Conservation (phyloP, 2,797 vertebrate species). For the Megaceryle alcyon region DNA sequence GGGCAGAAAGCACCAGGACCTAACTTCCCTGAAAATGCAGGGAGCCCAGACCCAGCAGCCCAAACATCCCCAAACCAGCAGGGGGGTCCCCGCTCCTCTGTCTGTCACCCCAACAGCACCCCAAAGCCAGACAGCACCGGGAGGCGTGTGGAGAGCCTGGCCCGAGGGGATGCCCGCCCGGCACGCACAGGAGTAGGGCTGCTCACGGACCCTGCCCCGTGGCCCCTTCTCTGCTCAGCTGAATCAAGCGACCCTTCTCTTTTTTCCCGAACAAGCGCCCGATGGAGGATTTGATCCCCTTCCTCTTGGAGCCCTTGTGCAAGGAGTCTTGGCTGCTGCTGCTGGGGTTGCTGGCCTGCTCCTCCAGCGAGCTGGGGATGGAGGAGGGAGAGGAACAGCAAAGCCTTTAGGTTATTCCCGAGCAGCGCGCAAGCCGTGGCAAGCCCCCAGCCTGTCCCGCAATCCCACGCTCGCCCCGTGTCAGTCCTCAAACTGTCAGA, state of each 20-base stretch:
- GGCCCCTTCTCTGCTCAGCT: slow-evolving; percentile 85
- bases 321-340: slow-evolving; percentile 82
- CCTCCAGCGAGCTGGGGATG: slow-evolving; percentile 75
- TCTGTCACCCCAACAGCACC: not conserved
- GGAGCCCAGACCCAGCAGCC: not conserved
- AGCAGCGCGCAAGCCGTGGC: not conserved
- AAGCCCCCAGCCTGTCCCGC: not conserved
- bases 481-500: not conserved
- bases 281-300: slow-evolving; percentile 95
- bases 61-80: not conserved
- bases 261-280: slow-evolving; percentile 96
- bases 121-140: not conserved
- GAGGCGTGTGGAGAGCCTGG: not conserved
- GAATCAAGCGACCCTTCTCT: slow-evolving; percentile 91
- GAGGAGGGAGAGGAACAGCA: slow-evolving; percentile 38
- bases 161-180: not conserved
- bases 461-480: accelerated
- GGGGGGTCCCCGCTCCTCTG: not conserved
- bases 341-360: slow-evolving; percentile 80
- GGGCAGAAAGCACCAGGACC: not conserved
- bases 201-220: slow-evolving; percentile 77
- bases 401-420: not conserved
- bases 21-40: not conserved
- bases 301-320: slow-evolving; percentile 90
- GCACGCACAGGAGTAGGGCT: not conserved